Conservation (phyloP, 2,888 invertebrate species). For the Stenodema calcarata region DNA sequence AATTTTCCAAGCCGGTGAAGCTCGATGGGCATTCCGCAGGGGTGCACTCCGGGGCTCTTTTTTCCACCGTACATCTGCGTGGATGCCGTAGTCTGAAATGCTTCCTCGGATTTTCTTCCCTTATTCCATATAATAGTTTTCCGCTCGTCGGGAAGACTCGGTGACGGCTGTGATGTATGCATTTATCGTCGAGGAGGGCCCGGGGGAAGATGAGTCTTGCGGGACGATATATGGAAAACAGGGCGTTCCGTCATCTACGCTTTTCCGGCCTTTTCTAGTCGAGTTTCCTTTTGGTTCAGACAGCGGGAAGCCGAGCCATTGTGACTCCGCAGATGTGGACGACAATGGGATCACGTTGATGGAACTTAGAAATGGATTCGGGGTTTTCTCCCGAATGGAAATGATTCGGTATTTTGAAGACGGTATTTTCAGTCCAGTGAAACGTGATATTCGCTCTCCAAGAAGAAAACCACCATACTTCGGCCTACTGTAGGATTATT, state of each 20-base stretch:
- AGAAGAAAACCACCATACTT: no score
- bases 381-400: no score
- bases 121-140: not conserved
- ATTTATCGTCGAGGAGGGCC: not conserved
- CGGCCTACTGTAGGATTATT: no score
- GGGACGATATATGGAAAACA: constrained; percentile 22
- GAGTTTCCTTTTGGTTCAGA: not conserved
- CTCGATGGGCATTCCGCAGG: not conserved
- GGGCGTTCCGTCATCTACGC: constrained; percentile 12
- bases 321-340: not conserved
- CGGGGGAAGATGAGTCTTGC: not conserved
- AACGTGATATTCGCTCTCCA: no score
- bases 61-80: not conserved
- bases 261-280: not conserved
- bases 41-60: not conserved
- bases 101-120: not conserved
- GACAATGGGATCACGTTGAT: not conserved
- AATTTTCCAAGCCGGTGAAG: constrained; percentile 9
- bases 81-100: not conserved
- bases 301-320: not conserved
- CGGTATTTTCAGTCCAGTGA: no score
- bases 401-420: no score
- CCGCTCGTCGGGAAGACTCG: not conserved
- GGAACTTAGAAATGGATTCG: not conserved
- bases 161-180: not conserved